Evolutionary conservation across 2,113 vertebrate genomes (phyloP).

Genomic region (Hemiscyllium ocellatum): DNA sequence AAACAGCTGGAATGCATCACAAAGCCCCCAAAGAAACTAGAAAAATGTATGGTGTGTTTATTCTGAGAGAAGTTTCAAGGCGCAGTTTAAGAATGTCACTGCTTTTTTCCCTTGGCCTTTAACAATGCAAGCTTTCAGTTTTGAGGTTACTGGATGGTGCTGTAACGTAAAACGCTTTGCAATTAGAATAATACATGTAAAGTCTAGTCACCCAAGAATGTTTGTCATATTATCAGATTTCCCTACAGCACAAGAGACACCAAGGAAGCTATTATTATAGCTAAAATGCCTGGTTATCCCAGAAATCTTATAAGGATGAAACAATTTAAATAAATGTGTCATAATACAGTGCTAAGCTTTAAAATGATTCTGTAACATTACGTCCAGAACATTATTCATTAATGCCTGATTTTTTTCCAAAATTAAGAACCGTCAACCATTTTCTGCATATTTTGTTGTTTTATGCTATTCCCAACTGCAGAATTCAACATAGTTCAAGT

Average conservation of each 20-base stretch:
- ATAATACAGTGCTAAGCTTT: neutral
- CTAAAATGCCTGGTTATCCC: neutral
- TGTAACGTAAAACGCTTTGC: neutral
- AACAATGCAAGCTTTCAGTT: neutral
- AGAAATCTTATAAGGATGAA: neutral
- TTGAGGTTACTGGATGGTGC: neutral
- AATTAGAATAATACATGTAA: neutral
- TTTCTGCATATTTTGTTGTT: neutral
- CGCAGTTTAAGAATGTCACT: neutral
- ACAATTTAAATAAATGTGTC: neutral
- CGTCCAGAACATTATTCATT: neutral
- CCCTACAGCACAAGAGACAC: neutral
- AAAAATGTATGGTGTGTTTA: neutral
- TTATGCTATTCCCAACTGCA: neutral
- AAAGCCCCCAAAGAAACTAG: neutral
- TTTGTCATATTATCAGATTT: neutral
- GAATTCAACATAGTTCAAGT: neutral
- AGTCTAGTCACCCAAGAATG: neutral
- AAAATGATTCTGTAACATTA: neutral
- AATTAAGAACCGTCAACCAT: neutral
- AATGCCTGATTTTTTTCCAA: neutral
- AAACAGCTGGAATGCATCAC: neutral
- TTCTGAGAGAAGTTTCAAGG: neutral
- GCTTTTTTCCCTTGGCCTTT: neutral
- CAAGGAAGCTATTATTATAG: neutral